Evolutionary conservation across 2,113 vertebrate genomes (phyloP).

Genomic region (Diphyllodes magnificus): DNA sequence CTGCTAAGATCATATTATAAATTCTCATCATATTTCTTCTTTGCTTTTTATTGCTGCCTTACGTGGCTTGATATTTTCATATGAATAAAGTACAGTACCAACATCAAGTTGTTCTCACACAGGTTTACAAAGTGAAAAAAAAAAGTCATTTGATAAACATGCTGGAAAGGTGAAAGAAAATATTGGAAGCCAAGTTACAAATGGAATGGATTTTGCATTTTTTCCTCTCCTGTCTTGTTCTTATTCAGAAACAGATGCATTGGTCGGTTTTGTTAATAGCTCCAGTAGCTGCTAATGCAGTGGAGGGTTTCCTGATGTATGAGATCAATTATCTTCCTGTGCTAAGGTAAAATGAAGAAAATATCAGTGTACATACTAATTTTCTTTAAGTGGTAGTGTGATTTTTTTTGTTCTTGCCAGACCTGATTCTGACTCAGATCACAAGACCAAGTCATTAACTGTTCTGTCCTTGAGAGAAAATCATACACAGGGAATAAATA

Average conservation of each 20-base stretch:
- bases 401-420: background rate
- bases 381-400: background rate
- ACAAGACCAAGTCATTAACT: background rate
- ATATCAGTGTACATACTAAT: background rate
- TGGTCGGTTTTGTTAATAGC: background rate
- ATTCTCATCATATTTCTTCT: slow-evolving; percentile 47
- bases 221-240: background rate
- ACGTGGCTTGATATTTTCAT: slow-evolving; percentile 56
- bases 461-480: background rate
- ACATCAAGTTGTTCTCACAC: background rate
- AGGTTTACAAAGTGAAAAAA: background rate
- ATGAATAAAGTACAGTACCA: slow-evolving; percentile 35
- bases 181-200: background rate
- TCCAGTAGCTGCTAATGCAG: background rate
- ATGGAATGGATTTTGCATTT: background rate
- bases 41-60: slow-evolving; percentile 52
- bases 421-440: background rate
- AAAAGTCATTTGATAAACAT: slow-evolving; percentile 22
- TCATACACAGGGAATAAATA: background rate
- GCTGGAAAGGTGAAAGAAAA: slow-evolving; percentile 30
- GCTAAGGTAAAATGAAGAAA: background rate
- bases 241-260: background rate
- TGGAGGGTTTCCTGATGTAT: background rate
- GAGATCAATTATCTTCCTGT: background rate
- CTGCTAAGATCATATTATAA: slow-evolving; percentile 28